Evolutionary conservation across 2,113 vertebrate genomes (phyloP).

Genomic region (Rattus norvegicus): DNA sequence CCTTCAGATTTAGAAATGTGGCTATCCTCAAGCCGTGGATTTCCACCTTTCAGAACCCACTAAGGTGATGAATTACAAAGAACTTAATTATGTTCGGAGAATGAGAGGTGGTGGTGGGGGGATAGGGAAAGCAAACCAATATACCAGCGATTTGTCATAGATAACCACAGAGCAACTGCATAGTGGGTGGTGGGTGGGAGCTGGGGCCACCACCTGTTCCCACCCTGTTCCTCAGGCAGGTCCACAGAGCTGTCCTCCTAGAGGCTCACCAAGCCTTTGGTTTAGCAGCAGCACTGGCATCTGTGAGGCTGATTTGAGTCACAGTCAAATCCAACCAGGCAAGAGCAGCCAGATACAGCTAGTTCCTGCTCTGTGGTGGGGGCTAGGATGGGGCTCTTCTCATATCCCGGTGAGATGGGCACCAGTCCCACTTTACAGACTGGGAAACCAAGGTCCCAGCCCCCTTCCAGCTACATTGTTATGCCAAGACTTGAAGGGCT

Average conservation of each 20-base stretch:
- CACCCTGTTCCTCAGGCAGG: neutral
- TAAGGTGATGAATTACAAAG: neutral
- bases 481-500: neutral
- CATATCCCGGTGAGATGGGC: neutral
- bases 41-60: neutral
- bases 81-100: neutral
- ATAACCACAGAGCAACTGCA: neutral
- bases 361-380: neutral
- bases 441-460: neutral
- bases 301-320: slow-evolving; percentile 61
- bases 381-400: neutral
- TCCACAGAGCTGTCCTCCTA: neutral
- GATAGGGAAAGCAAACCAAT: neutral
- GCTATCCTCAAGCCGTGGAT: neutral
- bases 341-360: slow-evolving; percentile 33
- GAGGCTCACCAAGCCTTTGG: slow-evolving; percentile 31
- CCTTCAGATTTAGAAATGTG: neutral
- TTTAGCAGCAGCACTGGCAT: slow-evolving; percentile 60
- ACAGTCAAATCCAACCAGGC: slow-evolving; percentile 16
- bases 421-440: neutral
- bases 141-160: neutral
- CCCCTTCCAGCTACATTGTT: neutral
- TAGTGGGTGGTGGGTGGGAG: neutral
- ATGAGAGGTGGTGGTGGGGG: neutral
- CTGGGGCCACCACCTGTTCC: neutral